Conservation (phyloP, 2,113 vertebrate genomes). For the Melanerpes aurifrons region DNA sequence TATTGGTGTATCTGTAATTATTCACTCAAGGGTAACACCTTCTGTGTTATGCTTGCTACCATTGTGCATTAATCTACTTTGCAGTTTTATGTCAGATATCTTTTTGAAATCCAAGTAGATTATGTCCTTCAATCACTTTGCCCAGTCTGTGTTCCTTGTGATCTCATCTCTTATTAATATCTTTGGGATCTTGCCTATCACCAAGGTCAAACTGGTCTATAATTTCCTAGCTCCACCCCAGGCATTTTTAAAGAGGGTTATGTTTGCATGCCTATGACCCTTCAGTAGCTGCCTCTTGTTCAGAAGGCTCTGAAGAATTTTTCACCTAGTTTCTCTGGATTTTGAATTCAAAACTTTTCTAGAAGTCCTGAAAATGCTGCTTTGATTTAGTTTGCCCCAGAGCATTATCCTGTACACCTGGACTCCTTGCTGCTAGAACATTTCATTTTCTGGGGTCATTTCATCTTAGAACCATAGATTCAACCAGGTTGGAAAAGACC, state of each 20-base stretch:
- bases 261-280: neutral
- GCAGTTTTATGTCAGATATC: slow-evolving; percentile 47
- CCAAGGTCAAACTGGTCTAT: slow-evolving; percentile 56
- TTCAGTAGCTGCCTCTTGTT: neutral
- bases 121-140: slow-evolving; percentile 57
- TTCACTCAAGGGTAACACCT: neutral
- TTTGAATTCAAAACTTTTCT: neutral
- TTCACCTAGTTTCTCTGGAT: neutral
- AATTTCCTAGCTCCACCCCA: slow-evolving; percentile 24
- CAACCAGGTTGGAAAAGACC: too few relatives aligned
- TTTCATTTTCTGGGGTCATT: neutral
- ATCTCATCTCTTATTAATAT: slow-evolving; percentile 70
- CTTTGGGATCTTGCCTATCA: slow-evolving; percentile 23
- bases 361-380: neutral
- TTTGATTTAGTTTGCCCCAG: neutral
- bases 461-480: neutral
- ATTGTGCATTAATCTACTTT: slow-evolving; percentile 21
- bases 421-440: neutral
- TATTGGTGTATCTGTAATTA: neutral
- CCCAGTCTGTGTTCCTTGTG: slow-evolving; percentile 52
- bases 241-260: neutral
- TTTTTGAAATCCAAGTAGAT: slow-evolving; percentile 58
- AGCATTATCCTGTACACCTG: neutral
- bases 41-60: neutral
- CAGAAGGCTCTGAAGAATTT: neutral